Evolutionary conservation across 2,888 invertebrate genomes (phyloP).

Genomic region (Andrena dorsata): DNA sequence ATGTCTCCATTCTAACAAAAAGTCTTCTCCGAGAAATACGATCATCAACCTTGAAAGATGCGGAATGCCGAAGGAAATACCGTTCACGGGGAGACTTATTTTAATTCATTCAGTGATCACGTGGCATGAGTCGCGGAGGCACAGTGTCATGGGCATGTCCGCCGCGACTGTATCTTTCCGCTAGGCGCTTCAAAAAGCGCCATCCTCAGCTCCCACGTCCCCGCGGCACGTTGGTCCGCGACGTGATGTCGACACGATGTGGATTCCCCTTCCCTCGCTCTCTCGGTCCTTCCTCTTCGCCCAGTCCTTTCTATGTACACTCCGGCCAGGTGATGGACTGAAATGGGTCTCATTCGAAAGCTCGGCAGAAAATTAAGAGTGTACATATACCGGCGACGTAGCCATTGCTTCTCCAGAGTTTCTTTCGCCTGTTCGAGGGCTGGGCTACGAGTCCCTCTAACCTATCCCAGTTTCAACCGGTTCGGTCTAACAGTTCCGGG

Average conservation of each 20-base stretch:
- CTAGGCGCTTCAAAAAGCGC: slow-evolving; percentile 41
- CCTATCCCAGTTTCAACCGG: slow-evolving; percentile 37
- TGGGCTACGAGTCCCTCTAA: slow-evolving; percentile 22
- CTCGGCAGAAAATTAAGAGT: slow-evolving; percentile 73
- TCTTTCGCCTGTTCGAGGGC: slow-evolving; percentile 31
- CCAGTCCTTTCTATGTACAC: slow-evolving; percentile 55
- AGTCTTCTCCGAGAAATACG: neutral
- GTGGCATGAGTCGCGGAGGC: slow-evolving; percentile 25
- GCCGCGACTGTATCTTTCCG: slow-evolving; percentile 27
- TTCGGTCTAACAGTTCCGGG: slow-evolving; percentile 39
- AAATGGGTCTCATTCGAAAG: slow-evolving; percentile 76
- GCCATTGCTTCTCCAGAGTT: slow-evolving; percentile 46
- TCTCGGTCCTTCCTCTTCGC: slow-evolving; percentile 3
- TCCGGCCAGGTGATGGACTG: slow-evolving; percentile 69
- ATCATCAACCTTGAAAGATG: neutral
- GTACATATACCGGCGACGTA: slow-evolving; percentile 61
- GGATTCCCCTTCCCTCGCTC: slow-evolving; percentile 26
- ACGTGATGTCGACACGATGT: slow-evolving; percentile 55
- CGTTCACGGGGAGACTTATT: neutral
- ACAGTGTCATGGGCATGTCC: slow-evolving; percentile 42
- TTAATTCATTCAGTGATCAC: slow-evolving; percentile 47
- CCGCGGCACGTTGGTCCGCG: slow-evolving; percentile 49
- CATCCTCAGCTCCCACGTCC: slow-evolving; percentile 50
- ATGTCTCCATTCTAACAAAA: too few relatives aligned
- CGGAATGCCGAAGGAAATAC: neutral